phyloP scores from a whole-genome alignment of 2,113 vertebrate genomes.

The Gavialis gangeticus region DNA sequence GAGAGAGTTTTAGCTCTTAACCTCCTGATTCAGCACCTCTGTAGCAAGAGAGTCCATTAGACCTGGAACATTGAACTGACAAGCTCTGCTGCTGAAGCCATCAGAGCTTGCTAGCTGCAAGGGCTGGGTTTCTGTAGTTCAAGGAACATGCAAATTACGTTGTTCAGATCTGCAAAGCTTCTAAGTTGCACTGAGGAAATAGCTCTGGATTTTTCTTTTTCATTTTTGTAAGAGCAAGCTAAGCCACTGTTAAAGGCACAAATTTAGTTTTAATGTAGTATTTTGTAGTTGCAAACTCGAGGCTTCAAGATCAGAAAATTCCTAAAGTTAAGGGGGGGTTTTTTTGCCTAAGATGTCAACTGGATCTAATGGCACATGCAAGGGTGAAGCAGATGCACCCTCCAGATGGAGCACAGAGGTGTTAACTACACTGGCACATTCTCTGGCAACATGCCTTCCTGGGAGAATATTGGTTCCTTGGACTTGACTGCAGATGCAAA shows the following conservation, averaged over 20 bases:
- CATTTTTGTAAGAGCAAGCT: not conserved
- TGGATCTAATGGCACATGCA: accelerated
- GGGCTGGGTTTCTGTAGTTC: accelerated
- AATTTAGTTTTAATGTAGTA: not conserved
- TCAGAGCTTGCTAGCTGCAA: not conserved
- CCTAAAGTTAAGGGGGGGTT: accelerated
- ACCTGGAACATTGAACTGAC: accelerated
- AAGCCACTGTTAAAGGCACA: not conserved
- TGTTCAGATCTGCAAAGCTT: not conserved
- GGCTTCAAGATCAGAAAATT: not conserved
- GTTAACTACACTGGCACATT: no score
- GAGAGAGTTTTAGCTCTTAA: not conserved
- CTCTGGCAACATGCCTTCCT: not conserved
- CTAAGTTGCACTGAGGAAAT: not conserved
- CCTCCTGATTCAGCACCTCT: not conserved
- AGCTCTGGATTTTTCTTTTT: not conserved
- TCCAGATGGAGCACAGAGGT: not conserved
- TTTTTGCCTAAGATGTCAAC: not conserved
- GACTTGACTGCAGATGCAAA: not conserved
- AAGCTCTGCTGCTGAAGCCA: not conserved
- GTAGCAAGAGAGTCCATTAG: not conserved
- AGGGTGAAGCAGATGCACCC: not conserved
- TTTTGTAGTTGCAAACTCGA: not conserved
- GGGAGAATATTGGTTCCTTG: not conserved
- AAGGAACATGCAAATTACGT: not conserved